phyloP scores from a whole-genome alignment of 1,140 invertebrate species.

The Euwallacea fornicatus region DNA sequence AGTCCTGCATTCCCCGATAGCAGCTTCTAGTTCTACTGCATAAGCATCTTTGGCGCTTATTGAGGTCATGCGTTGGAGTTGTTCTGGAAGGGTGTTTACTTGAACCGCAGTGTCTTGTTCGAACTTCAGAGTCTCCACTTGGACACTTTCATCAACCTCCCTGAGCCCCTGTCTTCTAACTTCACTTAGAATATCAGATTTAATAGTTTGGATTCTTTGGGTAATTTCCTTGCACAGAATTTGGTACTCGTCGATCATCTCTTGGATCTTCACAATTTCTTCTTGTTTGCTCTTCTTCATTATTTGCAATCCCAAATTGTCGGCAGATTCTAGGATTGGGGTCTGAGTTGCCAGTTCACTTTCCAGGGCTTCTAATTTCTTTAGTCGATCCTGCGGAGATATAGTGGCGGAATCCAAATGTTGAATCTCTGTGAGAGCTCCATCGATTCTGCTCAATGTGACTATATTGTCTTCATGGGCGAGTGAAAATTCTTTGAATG shows the following conservation, averaged over 20 bases:
- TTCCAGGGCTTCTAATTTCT: constrained; percentile 60
- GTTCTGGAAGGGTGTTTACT: constrained; percentile 70
- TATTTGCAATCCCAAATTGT: constrained; percentile 62
- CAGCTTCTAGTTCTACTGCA: constrained; percentile 68
- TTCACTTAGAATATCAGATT: constrained; percentile 54
- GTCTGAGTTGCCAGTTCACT: constrained; percentile 60
- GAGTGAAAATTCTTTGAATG: constrained; percentile 67
- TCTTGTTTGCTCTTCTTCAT: constrained; percentile 60
- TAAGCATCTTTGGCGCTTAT: constrained; percentile 81
- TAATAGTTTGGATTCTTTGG: constrained; percentile 57
- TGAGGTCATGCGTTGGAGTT: constrained; percentile 59
- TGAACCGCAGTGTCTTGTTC: constrained; percentile 75
- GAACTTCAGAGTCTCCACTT: constrained; percentile 75
- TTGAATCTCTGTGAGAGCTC: constrained; percentile 67
- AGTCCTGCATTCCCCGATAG: constrained; percentile 63
- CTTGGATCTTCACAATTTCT: constrained; percentile 61
- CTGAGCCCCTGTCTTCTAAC: constrained; percentile 44
- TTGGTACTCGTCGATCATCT: constrained; percentile 70
- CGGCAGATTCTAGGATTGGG: constrained; percentile 58
- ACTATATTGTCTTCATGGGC: constrained; percentile 71
- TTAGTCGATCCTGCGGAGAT: constrained; percentile 52
- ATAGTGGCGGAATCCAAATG: constrained; percentile 60
- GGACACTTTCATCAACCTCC: constrained; percentile 62
- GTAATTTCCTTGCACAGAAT: constrained; percentile 66
- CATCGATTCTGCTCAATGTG: constrained; percentile 68